Percentiles rank a stretch among this genome's conserved stretches.
Conservation (phyloP, 2,797 vertebrate genomes). For the Sebastolobus alascanus region DNA sequence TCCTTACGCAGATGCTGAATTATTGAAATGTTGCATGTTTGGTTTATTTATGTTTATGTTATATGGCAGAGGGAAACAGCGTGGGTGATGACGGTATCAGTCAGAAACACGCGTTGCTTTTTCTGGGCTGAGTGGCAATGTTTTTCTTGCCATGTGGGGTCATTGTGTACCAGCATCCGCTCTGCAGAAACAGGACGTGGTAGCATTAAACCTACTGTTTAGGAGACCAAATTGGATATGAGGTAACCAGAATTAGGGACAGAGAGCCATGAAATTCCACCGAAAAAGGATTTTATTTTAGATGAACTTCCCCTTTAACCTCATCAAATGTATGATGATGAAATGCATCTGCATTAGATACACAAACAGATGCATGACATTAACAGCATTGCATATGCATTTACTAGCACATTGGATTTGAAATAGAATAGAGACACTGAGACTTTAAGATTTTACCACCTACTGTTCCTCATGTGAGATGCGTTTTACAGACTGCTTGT, state of each 20-base stretch:
- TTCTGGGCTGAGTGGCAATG: slow-evolving; percentile 23
- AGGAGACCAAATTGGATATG: too few relatives aligned
- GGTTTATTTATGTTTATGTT: slow-evolving; percentile 47
- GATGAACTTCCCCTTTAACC: too few relatives aligned
- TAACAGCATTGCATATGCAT: too few relatives aligned
- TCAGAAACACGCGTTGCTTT: slow-evolving; percentile 12
- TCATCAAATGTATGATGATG: too few relatives aligned
- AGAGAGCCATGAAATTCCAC: too few relatives aligned
- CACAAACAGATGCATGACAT: too few relatives aligned
- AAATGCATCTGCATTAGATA: too few relatives aligned
- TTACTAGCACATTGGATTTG: slow-evolving; percentile 3
- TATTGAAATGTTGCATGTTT: slow-evolving; percentile 48
- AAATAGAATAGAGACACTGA: slow-evolving; percentile 7
- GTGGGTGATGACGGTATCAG: slow-evolving; percentile 3
- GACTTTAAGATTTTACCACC: slow-evolving; percentile 1
- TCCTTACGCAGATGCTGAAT: slow-evolving; percentile 33
- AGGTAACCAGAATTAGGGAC: too few relatives aligned
- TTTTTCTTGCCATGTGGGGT: slow-evolving; percentile 6
- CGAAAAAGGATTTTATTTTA: too few relatives aligned
- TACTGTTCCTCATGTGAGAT: neutral
- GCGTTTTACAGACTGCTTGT: neutral
- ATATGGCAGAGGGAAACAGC: slow-evolving; percentile 9
- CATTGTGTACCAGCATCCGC: neutral
- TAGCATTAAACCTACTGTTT: slow-evolving; percentile 8
- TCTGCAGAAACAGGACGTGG: slow-evolving; percentile 13